A percentile compares a stretch with the other conserved stretches of the same genome.
These are phyloP conservation scores for Campaea margaritaria DNA, from an alignment of 2,888 invertebrate species.

Conservation along the genomic window DNA sequence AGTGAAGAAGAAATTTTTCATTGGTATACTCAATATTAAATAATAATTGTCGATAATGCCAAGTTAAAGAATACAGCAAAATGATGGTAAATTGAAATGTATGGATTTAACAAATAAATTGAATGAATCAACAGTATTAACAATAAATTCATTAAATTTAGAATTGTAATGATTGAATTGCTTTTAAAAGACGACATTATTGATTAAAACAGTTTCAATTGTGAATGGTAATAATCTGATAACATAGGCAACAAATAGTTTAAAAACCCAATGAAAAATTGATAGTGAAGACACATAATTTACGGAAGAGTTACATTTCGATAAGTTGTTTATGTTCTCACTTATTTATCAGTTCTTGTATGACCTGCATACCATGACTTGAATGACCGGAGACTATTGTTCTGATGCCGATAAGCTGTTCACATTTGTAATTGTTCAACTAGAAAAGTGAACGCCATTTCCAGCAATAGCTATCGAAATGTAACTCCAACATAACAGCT, in stretches of 20 bases:
- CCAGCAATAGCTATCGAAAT: conserved; percentile 28
- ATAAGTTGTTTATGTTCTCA: conserved; percentile 35
- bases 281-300: conserved; percentile 27
- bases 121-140: conserved; percentile 59
- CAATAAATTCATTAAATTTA: conserved; percentile 72
- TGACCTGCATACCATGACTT: conserved; percentile 69
- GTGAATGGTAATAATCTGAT: conserved; percentile 32
- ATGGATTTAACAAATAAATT: conserved; percentile 55
- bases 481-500: conserved; percentile 16
- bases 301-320: conserved; percentile 45
- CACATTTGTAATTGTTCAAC: conserved; percentile 57
- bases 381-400: conserved; percentile 41
- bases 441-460: conserved; percentile 55
- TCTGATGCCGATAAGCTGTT: conserved; percentile 39
- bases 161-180: conserved; percentile 65
- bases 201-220: conserved; percentile 51
- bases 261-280: conserved; percentile 75
- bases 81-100: conserved; percentile 48
- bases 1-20: conserved; percentile 64
- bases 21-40: conserved; percentile 56
- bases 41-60: conserved; percentile 46
- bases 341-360: conserved; percentile 57
- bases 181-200: conserved; percentile 55
- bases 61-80: conserved; percentile 42
- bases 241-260: conserved; percentile 33